These are phyloP conservation scores for Heterocephalus glaber DNA, from an alignment of 2,113 vertebrate species.

Conservation along the genomic window DNA sequence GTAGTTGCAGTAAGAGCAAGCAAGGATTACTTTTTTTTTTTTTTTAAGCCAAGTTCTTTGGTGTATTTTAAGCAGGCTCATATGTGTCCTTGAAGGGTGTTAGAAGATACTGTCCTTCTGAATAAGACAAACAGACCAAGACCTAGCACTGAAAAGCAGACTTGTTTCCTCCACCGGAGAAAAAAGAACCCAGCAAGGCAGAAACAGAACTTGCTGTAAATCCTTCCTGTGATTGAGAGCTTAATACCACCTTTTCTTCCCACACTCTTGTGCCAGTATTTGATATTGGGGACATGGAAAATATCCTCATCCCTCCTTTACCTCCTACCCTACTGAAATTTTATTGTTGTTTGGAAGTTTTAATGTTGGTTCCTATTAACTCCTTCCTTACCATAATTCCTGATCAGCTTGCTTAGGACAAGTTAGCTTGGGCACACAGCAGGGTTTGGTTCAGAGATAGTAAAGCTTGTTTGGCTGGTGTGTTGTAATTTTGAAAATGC, in stretches of 20 bases:
- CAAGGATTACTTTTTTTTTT: not conserved
- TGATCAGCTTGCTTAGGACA: not conserved
- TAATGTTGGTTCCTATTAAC: not conserved
- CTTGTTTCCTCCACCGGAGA: slow-evolving; percentile 23
- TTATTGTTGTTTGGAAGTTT: slow-evolving; percentile 33
- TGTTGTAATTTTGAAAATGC: slow-evolving; percentile 69
- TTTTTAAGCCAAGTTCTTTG: not conserved
- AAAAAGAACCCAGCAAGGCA: slow-evolving; percentile 20
- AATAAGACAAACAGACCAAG: not conserved
- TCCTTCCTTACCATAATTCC: not conserved
- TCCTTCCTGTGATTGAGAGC: slow-evolving; percentile 18
- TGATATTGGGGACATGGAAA: not conserved
- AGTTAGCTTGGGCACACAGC: not conserved
- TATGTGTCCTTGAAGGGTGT: slow-evolving; percentile 16
- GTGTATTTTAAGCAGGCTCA: slow-evolving; percentile 3
- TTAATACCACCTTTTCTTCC: not conserved
- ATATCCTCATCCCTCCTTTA: not conserved
- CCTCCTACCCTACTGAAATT: not conserved
- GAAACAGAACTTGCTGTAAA: not conserved
- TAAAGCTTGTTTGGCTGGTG: slow-evolving; percentile 75
- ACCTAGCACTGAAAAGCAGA: not conserved
- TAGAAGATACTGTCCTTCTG: not conserved
- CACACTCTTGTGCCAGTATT: not conserved
- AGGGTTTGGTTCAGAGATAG: slow-evolving; percentile 26
- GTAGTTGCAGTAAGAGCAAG: not conserved